phyloP scores from a whole-genome alignment of 2,888 invertebrate genomes.

The Pachymerium ferrugineum region DNA sequence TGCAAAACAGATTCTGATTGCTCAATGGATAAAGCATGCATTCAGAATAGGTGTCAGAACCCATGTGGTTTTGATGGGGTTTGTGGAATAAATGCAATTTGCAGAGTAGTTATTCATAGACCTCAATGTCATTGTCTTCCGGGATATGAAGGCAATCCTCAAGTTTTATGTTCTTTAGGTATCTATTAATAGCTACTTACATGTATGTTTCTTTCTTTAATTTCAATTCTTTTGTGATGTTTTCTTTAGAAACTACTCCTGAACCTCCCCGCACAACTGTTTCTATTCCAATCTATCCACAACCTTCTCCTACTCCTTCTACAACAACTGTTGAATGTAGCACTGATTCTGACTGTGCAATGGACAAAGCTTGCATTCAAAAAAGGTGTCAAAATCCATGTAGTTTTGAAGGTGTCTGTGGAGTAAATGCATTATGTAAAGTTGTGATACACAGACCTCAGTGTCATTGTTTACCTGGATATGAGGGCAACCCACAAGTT shows the following conservation, averaged over 20 bases:
- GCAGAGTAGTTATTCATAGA: conserved; percentile 40
- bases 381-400: conserved; percentile 83
- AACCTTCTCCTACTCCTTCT: conserved; percentile 27
- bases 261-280: conserved; percentile 30
- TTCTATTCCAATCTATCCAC: conserved; percentile 17
- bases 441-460: conserved; percentile 71
- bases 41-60: conserved; percentile 48
- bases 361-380: conserved; percentile 75
- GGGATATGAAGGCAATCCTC: conserved; percentile 39
- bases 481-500: conserved; percentile 38
- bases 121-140: conserved; percentile 40
- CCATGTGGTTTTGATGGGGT: conserved; percentile 32
- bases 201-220: background rate
- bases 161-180: conserved; percentile 38
- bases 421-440: conserved; percentile 78
- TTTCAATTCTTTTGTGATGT: background rate
- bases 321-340: conserved; percentile 58
- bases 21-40: conserved; percentile 40
- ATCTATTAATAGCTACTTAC: background rate
- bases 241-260: background rate
- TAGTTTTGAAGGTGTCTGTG: conserved; percentile 59
- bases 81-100: conserved; percentile 41
- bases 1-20: conserved; percentile 42
- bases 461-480: conserved; percentile 38
- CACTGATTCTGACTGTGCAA: conserved; percentile 76